phyloP scores from a whole-genome alignment of 2,888 invertebrate genomes.

The Drosophila tripunctata region DNA sequence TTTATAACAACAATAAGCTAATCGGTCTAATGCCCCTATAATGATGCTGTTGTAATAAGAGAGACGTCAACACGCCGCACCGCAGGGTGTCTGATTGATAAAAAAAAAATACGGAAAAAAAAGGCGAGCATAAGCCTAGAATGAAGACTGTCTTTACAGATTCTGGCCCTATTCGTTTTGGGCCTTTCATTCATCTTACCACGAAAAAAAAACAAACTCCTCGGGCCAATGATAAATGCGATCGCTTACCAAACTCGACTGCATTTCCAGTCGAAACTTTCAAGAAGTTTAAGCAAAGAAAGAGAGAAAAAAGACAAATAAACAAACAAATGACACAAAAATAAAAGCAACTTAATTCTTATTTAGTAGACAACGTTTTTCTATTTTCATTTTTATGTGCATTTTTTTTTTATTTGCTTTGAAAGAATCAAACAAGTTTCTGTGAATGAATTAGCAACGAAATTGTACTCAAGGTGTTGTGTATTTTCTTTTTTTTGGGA shows the following conservation, averaged over 20 bases:
- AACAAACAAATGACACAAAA: slow-evolving; percentile 38
- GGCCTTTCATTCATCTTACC: slow-evolving; percentile 40
- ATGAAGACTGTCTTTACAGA: not conserved
- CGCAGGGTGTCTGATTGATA: slow-evolving; percentile 74
- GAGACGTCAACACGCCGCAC: slow-evolving; percentile 76
- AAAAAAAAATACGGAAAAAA: slow-evolving; percentile 23
- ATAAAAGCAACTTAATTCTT: slow-evolving; percentile 65
- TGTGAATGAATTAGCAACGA: slow-evolving; percentile 44
- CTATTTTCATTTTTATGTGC: slow-evolving; percentile 16
- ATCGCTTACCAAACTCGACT: slow-evolving; percentile 57
- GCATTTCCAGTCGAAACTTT: slow-evolving; percentile 29
- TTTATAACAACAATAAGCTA: slow-evolving; percentile 37
- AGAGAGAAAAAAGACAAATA: slow-evolving; percentile 28
- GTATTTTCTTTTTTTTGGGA: too few species aligned
- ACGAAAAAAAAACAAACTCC: not conserved
- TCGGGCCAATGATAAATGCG: slow-evolving; percentile 64
- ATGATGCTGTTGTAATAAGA: slow-evolving; percentile 73
- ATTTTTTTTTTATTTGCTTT: not conserved
- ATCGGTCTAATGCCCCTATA: slow-evolving; percentile 75
- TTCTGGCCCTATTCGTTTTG: not conserved
- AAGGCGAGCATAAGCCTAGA: too few species aligned
- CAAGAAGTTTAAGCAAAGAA: not conserved
- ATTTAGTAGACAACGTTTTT: slow-evolving; percentile 69
- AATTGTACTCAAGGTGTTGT: slow-evolving; percentile 8
- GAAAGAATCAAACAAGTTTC: slow-evolving; percentile 13